These are phyloP conservation scores for Lanistes nyassanus DNA, from an alignment of 1,140 invertebrate species.

Conservation along the genomic window DNA sequence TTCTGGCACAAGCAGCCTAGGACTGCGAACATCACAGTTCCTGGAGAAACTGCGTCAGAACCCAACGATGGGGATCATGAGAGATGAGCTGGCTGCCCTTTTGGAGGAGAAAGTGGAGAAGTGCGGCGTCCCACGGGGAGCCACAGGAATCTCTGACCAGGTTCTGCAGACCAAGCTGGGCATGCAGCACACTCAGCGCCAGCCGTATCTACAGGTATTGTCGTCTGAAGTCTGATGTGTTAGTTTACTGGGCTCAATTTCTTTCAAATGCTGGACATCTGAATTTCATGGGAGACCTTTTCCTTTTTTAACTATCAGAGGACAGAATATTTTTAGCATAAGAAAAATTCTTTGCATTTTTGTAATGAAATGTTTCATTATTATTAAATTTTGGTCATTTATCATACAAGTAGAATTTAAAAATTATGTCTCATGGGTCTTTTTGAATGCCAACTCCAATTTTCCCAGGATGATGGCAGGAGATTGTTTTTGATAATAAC, in stretches of 20 bases:
- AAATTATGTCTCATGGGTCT: too few species aligned
- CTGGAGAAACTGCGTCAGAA: conserved; percentile 55
- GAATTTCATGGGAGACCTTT: not conserved
- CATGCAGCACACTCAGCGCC: conserved; percentile 49
- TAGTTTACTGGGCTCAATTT: not conserved
- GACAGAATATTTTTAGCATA: not conserved
- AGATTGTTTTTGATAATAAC: too few species aligned
- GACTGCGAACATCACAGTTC: conserved; percentile 51
- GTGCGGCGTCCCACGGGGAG: conserved; percentile 55
- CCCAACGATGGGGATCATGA: conserved; percentile 57
- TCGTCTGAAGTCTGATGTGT: not conserved
- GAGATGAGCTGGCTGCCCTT: conserved; percentile 52
- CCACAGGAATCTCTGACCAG: conserved; percentile 45
- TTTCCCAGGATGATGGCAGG: too few species aligned
- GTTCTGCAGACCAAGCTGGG: conserved; percentile 49
- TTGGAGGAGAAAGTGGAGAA: conserved; percentile 57
- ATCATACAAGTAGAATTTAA: too few species aligned
- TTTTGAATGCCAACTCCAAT: too few species aligned
- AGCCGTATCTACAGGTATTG: conserved; percentile 46
- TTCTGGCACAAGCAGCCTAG: conserved; percentile 34
- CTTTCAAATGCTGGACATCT: too few species aligned
- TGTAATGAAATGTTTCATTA: too few species aligned
- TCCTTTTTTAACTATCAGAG: not conserved
- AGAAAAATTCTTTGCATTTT: too few species aligned
- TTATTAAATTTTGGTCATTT: too few species aligned